Percentiles rank a stretch among this genome's conserved stretches.
Conservation (phyloP, 2,113 vertebrate species). For the Uropsilus gracilis region DNA sequence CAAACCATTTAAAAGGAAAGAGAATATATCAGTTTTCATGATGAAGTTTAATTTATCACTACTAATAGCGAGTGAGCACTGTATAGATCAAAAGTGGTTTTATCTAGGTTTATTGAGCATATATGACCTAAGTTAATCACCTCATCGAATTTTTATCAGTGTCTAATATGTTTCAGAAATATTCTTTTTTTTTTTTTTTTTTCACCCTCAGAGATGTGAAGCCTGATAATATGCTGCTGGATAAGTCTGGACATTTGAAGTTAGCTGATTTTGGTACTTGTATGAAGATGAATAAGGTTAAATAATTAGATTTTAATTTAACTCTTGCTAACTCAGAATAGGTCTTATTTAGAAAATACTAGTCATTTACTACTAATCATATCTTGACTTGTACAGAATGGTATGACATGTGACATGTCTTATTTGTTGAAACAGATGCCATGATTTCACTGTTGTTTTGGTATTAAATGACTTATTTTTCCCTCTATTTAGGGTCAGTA, state of each 20-base stretch:
- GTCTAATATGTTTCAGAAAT: constrained; percentile 55
- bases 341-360: constrained; percentile 39
- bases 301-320: constrained; percentile 66
- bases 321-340: constrained; percentile 62
- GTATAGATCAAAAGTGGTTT: neutral
- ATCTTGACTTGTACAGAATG: constrained; percentile 36
- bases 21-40: neutral
- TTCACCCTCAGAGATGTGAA: constrained; percentile 94
- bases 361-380: constrained; percentile 54
- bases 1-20: neutral
- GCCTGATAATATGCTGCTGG: constrained; percentile 99
- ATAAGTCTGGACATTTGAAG: constrained; percentile 98
- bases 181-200: constrained; percentile 23
- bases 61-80: neutral
- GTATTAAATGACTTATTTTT: constrained; percentile 60
- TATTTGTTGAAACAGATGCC: constrained; percentile 66
- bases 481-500: constrained; percentile 48
- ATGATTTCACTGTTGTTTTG: constrained; percentile 39
- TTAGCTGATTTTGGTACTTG: constrained; percentile 99
- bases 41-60: neutral
- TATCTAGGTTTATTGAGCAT: neutral
- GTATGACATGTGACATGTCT: neutral
- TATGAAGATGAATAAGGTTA: constrained; percentile 99
- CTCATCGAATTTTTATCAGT: constrained; percentile 8
- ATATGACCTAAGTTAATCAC: neutral